Conservation (phyloP, 2,797 vertebrate genomes). For the Leuciscus waleckii region DNA sequence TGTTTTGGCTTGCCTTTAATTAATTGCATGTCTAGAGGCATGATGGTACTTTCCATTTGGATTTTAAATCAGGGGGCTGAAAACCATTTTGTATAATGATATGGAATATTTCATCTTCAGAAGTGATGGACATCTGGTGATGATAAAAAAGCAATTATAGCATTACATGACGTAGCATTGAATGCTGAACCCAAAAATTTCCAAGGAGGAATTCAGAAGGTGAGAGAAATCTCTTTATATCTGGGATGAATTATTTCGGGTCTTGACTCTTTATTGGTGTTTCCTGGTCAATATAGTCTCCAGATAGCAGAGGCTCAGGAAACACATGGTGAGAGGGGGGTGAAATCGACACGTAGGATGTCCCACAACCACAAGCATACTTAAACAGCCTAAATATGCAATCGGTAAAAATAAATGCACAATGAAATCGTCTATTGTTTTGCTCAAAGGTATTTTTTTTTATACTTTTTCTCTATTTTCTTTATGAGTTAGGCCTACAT, state of each 20-base stretch:
- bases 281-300: constrained; percentile 73
- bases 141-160: constrained; percentile 1
- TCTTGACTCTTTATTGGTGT: constrained; percentile 55
- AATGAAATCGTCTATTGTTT: not conserved
- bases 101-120: constrained; percentile 10
- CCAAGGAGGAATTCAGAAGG: not conserved
- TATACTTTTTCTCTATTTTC: not conserved
- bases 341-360: constrained; percentile 20
- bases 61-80: not conserved
- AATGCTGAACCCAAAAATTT: not conserved
- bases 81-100: not conserved
- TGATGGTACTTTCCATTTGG: constrained; percentile 1
- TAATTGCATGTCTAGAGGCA: constrained; percentile 3
- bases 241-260: constrained; percentile 39
- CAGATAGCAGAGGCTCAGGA: constrained; percentile 68
- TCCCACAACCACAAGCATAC: not conserved
- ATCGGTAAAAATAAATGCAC: not conserved
- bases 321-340: constrained; percentile 69
- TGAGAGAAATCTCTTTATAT: constrained; percentile 18
- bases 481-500: not conserved
- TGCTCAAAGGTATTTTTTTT: no score
- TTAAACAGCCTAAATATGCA: not conserved
- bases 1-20: constrained; percentile 29
- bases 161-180: not conserved
- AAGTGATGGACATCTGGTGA: not conserved